These are phyloP conservation scores for Chlorops oryzae DNA, from an alignment of 1,140 invertebrate genomes.

Conservation along the genomic window DNA sequence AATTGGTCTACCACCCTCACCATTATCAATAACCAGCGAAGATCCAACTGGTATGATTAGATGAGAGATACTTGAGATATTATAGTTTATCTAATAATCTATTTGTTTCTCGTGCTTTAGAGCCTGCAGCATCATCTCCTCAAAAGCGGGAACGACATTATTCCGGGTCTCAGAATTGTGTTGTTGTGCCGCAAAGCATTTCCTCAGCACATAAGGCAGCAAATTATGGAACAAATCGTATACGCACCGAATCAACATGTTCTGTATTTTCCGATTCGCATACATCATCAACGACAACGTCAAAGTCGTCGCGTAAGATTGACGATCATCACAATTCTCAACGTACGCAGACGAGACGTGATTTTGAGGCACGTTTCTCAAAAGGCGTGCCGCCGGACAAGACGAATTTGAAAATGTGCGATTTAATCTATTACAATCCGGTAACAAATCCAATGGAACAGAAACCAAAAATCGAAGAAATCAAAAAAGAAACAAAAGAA, in stretches of 20 bases:
- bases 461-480: conserved; percentile 20
- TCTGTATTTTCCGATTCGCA: conserved; percentile 37
- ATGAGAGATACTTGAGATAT: too few species aligned
- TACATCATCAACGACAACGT: conserved; percentile 16
- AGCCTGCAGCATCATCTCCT: too few species aligned
- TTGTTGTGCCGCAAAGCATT: too few species aligned
- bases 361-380: conserved; percentile 54
- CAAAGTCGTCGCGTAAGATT: conserved; percentile 27
- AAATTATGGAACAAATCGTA: too few species aligned
- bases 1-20: conserved; percentile 24
- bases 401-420: conserved; percentile 76
- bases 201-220: conserved; percentile 22
- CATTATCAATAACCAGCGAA: background rate
- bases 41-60: too few species aligned
- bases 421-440: conserved; percentile 87
- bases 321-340: conserved; percentile 27
- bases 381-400: conserved; percentile 57
- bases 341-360: conserved; percentile 47
- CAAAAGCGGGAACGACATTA: conserved; percentile 32
- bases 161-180: too few species aligned
- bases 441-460: conserved; percentile 60
- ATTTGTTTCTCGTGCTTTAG: too few species aligned
- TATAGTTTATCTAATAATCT: too few species aligned
- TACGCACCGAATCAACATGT: conserved; percentile 48
- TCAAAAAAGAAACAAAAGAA: conserved; percentile 16